These are phyloP conservation scores for Paracyprichromis sp. DNA, from an alignment of 2,113 vertebrate genomes.

Conservation along the genomic window DNA sequence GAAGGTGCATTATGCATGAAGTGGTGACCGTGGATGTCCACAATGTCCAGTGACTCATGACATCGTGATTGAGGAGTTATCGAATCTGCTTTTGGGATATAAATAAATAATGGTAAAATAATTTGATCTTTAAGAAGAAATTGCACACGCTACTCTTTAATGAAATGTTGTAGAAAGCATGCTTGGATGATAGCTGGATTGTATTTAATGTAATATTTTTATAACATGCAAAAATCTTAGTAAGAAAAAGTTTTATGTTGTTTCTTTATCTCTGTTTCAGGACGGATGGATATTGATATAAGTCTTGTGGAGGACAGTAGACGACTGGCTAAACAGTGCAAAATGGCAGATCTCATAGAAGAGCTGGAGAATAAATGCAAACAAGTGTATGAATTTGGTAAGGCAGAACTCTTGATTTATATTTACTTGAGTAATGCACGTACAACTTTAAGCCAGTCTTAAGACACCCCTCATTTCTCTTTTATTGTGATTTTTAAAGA, in stretches of 20 bases:
- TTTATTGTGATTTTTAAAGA: background rate
- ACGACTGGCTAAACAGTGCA: conserved; percentile 91
- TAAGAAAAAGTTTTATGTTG: background rate
- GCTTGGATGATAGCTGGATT: background rate
- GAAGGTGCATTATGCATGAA: background rate
- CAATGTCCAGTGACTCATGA: background rate
- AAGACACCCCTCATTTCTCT: background rate
- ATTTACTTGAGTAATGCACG: background rate
- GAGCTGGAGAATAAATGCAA: conserved; percentile 90
- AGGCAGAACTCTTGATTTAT: conserved; percentile 4
- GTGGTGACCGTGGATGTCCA: background rate
- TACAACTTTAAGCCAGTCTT: background rate
- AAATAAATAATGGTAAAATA: background rate
- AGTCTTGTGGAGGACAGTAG: conserved; percentile 87
- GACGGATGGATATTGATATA: conserved; percentile 84
- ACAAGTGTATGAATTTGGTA: conserved; percentile 92
- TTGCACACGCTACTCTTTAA: background rate
- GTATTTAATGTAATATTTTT: background rate
- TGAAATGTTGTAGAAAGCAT: background rate
- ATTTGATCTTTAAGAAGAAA: background rate
- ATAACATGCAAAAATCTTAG: background rate
- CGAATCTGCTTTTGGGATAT: background rate
- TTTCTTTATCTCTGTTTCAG: conserved; percentile 41
- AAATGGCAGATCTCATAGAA: conserved; percentile 82
- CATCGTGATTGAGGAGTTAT: background rate